Base-by-base conservation (phyloP, 2,797 vertebrate species). In the Myripristis murdjan region DNA sequence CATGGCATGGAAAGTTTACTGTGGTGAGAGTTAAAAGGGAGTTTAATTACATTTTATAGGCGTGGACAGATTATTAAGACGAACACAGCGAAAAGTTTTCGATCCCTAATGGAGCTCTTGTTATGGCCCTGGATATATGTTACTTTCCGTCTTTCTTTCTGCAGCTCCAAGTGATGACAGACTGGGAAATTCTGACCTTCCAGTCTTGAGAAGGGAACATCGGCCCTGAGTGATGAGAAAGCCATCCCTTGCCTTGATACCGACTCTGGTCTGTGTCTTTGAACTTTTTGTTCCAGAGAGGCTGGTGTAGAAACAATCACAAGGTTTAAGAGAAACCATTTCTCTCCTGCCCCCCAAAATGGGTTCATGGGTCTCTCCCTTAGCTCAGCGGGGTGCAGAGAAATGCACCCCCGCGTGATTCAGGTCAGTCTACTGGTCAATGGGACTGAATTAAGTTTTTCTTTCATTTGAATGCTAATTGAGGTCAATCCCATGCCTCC, bases 41-140 rank as follows among this genome's bases (percentile, higher is more conserved):
- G 75, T 69, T 78, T 87, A 89, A 93, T 91, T 90, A 80, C 82
- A 83, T 90, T 93, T 92, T 87, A 91, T 86, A 88, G 88, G 88
- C 75, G 79, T 81, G 79, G 90, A 91, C 78, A 91, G 87, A 92
- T 92, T 89, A 91, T 89, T 82, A 84, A 92, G 93, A 87, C 20
- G 75, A 91, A 91, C 69, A 77, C 62, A 75, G 80, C 58, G 57
- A 39, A 64, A 61, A 62, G 49, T 61, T 82, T 83, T 72, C 52
- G 75, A 73, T 77, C 72, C 77, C 62, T 86, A 67, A 89, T 81
- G 58, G 67, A 71, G 70, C 59, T 53, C 60, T 57, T 28, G 7
- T 47, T 37, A 22, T 47, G 18, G 14, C 24, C n/a, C n/a, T 20
- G 33, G 48, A 74, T 79, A 75, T 78, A 69, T 78, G 68, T 57